Percentiles rank a stretch among this genome's conserved stretches.
Evolutionary conservation across 2,888 invertebrate species (phyloP).

Genomic region (Dioctria rufipes): DNA sequence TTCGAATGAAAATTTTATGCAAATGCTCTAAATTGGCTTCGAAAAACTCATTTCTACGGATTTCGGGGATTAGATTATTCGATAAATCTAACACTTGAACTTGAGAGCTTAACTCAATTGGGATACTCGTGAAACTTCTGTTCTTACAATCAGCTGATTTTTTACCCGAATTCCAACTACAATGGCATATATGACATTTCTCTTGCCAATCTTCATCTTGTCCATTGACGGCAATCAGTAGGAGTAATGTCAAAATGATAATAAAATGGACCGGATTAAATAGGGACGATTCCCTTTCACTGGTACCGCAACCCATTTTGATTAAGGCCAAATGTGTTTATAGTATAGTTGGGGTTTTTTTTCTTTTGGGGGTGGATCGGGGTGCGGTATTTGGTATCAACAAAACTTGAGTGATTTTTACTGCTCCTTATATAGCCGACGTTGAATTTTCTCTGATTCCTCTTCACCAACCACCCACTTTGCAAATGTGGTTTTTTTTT

Average conservation of each 20-base stretch:
- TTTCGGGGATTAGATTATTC: conserved; percentile 78
- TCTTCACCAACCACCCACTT: too few species aligned
- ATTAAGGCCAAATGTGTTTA: conserved; percentile 12
- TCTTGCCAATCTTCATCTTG: conserved; percentile 68
- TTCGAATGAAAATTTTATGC: conserved; percentile 83
- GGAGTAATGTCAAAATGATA: conserved; percentile 14
- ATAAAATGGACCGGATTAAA: conserved; percentile 30
- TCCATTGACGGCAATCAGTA: conserved; percentile 54
- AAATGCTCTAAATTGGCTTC: conserved; percentile 82
- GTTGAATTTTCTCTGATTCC: too few species aligned
- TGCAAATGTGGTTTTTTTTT: background rate
- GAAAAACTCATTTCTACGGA: conserved; percentile 79
- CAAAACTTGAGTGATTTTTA: too few species aligned
- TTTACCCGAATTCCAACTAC: conserved; percentile 89
- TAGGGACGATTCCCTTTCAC: conserved; percentile 11
- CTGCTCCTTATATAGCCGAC: too few species aligned
- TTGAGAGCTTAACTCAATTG: conserved; percentile 80
- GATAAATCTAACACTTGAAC: conserved; percentile 82
- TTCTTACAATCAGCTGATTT: conserved; percentile 86
- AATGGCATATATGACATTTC: conserved; percentile 76
- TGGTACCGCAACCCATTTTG: conserved; percentile 26
- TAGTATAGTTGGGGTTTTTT: too few species aligned
- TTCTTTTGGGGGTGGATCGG: too few species aligned
- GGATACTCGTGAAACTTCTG: conserved; percentile 79
- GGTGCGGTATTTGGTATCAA: too few species aligned